Evolutionary conservation across 2,797 vertebrate species (phyloP), one percentile per base, ranked within the genome.

Genomic region (Pterois miles): DNA sequence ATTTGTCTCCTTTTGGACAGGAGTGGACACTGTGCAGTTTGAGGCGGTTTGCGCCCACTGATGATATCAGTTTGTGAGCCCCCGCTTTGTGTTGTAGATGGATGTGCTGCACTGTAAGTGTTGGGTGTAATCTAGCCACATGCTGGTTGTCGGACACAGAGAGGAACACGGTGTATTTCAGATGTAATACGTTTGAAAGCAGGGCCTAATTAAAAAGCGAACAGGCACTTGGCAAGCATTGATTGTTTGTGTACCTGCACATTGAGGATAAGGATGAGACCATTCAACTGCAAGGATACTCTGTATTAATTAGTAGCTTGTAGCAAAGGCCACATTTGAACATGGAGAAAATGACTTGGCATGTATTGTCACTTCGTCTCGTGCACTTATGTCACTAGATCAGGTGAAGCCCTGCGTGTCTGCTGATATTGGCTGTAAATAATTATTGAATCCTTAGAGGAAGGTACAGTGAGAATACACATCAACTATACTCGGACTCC

Each of bases 241-340:
- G 89, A 90, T 93, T 92, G 90, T 90, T 92, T 91, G 84, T 92
- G 84, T 91, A 93, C 91, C 92, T 94, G 92, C 87, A 80, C 71
- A 33, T 57, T 8, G 76, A 88, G 90, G 92, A 94, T 92, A 93
- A 93, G 90, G 84, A 87, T 25, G 46, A 71, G 78, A 82, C 71
- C 86, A 81, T 88, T 92, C 88, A 78, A 73, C 86, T 75, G 87
- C 82, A 87, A 79, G 82, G 87, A 86, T 86, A 65, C 86, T 82
- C 80, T n/a, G 86, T 88, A 85, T 92, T 92, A 93, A 93, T 92
- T 90, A 90, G 75, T 36, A 57, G 69, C 71, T 83, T 22, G 54
- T 90, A 85, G 86, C 78, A 81, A 87, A 85, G 83, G 81, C 81
- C 81, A 83, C 64, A 64, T 86, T 78, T 85, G 40, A 83, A 90